Evolutionary conservation across 2,797 vertebrate species (phyloP), one percentile per base, ranked within the genome.

Genomic region (Presbytis comata): DNA sequence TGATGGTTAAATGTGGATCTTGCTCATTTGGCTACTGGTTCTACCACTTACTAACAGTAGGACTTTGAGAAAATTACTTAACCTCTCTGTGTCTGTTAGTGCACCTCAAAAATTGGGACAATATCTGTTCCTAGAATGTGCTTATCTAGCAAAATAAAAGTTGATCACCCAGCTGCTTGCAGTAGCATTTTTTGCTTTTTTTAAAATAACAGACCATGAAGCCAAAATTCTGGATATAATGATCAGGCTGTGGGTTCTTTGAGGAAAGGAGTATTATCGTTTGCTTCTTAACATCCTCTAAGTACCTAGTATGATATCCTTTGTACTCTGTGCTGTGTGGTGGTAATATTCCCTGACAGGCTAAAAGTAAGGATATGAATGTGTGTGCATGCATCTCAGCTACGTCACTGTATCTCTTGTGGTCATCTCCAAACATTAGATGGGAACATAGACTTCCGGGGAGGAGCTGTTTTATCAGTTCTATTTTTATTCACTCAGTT

Each of bases 21-120:
- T 74, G 5, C 36, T 28, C 2, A 21, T 33, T 78, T 4, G 50
- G 1, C 44, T 76, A 36, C 99, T 3, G 98, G 98, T 7, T 97
- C 96, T 0, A 64, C 11, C 10, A 7, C 50, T 80, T 61, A 39
- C 36, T 80, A n/a, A n/a, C 1, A 64, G 36, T 46, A 59, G 3
- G 36, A 85, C 67, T 59, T 48, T n/a, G 28, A 53, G 28, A n/a
- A 72, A 85, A 48, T 79, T 19, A 39, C 14, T 48, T 55, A 44
- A 67, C 21, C 78, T 88, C 30, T 90, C 57, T 44, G 70, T 64
- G 19, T 41, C 57, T 59, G 72, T 22, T 72, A 28, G 24, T 36
- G 48, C 70, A 61, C 57, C 14, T 57, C 17, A 30, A 84, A 90
- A 84, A 84, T 3, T 59, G 9, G 22, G 22, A 55, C 22, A 89